phyloP scores from a whole-genome alignment of 1,140 invertebrate genomes.

The Protaetia brevitarsis region DNA sequence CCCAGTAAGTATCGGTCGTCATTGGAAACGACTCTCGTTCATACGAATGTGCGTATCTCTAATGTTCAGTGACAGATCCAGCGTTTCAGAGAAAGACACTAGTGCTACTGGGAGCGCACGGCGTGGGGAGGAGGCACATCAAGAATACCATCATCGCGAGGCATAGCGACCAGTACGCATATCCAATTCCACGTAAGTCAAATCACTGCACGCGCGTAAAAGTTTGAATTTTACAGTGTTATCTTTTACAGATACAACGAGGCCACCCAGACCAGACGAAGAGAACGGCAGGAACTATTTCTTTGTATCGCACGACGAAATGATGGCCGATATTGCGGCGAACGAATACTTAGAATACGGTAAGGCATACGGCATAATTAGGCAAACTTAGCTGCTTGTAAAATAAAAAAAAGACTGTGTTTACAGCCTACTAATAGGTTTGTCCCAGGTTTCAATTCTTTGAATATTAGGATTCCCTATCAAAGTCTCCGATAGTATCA shows the following conservation, averaged over 20 bases:
- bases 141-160: slow-evolving; percentile 97
- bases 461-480: no score
- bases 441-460: no score
- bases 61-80: slow-evolving; percentile 57
- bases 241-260: slow-evolving; percentile 82
- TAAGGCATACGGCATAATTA: no score
- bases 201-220: neutral
- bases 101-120: slow-evolving; percentile 88
- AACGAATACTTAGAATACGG: slow-evolving; percentile 99
- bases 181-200: slow-evolving; percentile 97
- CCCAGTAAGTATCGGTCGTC: slow-evolving; percentile 65
- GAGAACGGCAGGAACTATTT: slow-evolving; percentile 98
- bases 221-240: neutral
- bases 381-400: no score
- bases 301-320: slow-evolving; percentile 97
- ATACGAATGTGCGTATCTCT: slow-evolving; percentile 7
- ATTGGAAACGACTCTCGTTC: neutral
- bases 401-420: no score
- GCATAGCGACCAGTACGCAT: slow-evolving; percentile 98
- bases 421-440: no score
- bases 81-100: slow-evolving; percentile 87
- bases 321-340: slow-evolving; percentile 97
- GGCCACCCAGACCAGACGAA: slow-evolving; percentile 90
- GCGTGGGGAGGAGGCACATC: slow-evolving; percentile 96
- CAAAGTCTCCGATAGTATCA: no score